Evolutionary conservation across 2,888 invertebrate species (phyloP).

Genomic region (Mechanitis mazaeus): DNA sequence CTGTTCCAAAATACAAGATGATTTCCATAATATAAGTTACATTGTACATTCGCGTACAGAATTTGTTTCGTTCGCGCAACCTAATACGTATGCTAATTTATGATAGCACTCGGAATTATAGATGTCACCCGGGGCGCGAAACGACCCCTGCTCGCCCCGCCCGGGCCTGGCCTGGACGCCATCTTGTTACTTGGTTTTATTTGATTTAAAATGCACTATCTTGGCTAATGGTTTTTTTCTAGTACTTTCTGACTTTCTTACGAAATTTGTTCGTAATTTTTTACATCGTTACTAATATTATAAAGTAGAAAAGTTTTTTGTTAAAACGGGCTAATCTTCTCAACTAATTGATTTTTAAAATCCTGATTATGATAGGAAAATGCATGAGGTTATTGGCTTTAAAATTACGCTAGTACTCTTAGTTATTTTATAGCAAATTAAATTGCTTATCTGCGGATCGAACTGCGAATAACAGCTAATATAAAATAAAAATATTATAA

Average conservation of each 20-base stretch:
- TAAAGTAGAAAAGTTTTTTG: no score
- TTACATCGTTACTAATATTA: neutral
- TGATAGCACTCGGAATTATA: constrained; percentile 70
- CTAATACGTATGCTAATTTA: constrained; percentile 76
- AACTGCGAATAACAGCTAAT: no score
- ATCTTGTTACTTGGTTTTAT: constrained; percentile 62
- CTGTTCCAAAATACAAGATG: constrained; percentile 7
- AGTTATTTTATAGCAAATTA: no score
- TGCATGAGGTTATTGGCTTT: no score
- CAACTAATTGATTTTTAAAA: no score
- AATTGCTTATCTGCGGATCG: no score
- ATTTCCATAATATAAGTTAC: constrained; percentile 31
- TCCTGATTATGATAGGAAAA: no score
- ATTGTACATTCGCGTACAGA: constrained; percentile 54
- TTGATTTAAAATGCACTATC: constrained; percentile 50
- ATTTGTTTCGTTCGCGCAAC: constrained; percentile 54
- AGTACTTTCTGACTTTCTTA: neutral
- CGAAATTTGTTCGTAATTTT: neutral
- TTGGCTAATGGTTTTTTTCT: constrained; percentile 24
- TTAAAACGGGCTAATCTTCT: no score
- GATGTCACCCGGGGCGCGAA: constrained; percentile 66
- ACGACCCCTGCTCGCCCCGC: constrained; percentile 45
- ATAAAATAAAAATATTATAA: no score
- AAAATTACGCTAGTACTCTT: no score
- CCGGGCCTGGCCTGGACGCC: constrained; percentile 46